phyloP scores from a whole-genome alignment of 1,140 invertebrate genomes.

The Saccostrea echinata region DNA sequence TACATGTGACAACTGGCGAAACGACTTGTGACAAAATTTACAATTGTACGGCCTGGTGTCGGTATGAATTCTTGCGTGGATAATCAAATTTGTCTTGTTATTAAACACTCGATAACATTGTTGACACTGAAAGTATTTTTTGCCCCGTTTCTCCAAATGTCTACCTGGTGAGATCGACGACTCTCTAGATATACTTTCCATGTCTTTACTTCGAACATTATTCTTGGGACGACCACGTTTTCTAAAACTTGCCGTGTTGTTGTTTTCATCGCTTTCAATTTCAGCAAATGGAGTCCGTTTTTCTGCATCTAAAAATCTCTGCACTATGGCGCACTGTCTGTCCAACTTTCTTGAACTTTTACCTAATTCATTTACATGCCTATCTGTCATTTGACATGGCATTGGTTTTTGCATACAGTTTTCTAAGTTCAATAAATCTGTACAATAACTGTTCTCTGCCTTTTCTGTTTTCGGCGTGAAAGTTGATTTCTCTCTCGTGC shows the following conservation, averaged over 20 bases:
- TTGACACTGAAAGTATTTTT: background rate
- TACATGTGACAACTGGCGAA: background rate
- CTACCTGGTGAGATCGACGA: no score
- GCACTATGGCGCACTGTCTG: slow-evolving; percentile 9
- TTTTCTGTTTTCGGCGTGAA: background rate
- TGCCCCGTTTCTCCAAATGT: no score
- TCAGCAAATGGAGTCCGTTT: background rate
- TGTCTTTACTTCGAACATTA: background rate
- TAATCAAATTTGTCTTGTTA: background rate
- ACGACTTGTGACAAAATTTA: background rate
- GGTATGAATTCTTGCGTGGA: background rate
- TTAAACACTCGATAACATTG: background rate
- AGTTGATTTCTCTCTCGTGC: background rate
- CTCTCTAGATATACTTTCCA: background rate
- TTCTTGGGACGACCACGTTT: background rate
- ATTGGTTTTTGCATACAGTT: background rate
- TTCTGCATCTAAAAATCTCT: background rate
- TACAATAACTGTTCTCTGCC: background rate
- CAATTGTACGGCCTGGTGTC: background rate
- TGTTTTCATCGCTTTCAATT: background rate
- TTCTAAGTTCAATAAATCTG: background rate
- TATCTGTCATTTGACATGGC: background rate
- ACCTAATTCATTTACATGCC: no score
- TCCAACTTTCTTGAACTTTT: background rate
- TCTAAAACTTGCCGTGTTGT: background rate